phyloP scores from a whole-genome alignment of 2,888 invertebrate genomes.

The Drosophila kokeensis region DNA sequence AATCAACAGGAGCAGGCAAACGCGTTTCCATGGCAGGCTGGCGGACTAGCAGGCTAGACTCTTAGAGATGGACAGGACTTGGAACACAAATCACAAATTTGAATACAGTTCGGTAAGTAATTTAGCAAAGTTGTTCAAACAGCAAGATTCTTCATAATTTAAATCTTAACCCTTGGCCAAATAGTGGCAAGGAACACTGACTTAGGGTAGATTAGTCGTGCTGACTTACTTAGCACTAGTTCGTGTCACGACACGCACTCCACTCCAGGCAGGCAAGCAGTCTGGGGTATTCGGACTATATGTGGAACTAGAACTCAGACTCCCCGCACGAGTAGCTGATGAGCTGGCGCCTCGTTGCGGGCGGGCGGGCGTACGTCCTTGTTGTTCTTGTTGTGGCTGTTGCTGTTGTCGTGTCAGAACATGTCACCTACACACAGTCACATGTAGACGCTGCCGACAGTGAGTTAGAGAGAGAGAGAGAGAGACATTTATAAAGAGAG shows the following conservation, averaged over 20 bases:
- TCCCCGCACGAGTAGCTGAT: conserved; percentile 58
- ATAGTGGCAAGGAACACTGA: neutral
- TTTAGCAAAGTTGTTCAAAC: neutral
- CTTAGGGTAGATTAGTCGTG: neutral
- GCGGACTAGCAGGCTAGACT: neutral
- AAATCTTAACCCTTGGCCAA: neutral
- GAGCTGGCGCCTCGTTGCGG: conserved; percentile 78
- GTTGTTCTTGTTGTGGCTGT: conserved; percentile 23
- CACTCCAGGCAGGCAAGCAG: conserved; percentile 3
- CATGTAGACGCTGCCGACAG: conserved; percentile 45
- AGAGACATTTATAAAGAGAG: neutral
- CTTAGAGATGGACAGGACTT: conserved; percentile 5
- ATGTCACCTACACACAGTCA: conserved; percentile 74
- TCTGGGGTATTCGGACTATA: conserved; percentile 16
- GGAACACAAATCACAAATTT: neutral
- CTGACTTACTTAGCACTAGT: neutral
- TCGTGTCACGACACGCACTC: conserved; percentile 1
- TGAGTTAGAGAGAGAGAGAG: neutral
- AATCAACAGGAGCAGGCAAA: conserved; percentile 38
- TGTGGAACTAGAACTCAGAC: conserved; percentile 33
- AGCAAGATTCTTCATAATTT: neutral
- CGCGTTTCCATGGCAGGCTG: conserved; percentile 59
- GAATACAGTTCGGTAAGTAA: neutral
- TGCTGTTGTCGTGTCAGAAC: conserved; percentile 72
- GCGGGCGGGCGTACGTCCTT: conserved; percentile 21